Conservation (phyloP, 2,888 invertebrate species). For the Cryptops parisi region DNA sequence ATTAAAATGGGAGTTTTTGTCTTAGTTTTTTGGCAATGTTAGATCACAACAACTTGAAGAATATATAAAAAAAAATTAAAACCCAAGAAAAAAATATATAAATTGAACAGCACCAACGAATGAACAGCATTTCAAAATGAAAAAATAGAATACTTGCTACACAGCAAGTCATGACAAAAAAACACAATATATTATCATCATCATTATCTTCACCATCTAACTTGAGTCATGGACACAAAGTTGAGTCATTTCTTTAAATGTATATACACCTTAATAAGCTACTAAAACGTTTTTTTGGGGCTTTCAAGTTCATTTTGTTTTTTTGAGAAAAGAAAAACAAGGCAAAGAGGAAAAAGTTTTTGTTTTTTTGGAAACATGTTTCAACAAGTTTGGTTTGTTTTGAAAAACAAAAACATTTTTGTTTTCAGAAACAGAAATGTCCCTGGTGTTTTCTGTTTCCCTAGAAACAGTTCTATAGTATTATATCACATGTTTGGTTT, state of each 20-base stretch:
- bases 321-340: neutral
- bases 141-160: no score
- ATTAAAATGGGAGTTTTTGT: no score
- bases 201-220: no score
- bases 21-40: no score
- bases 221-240: conserved; percentile 3
- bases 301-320: neutral
- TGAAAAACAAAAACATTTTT: neutral
- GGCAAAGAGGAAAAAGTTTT: conserved; percentile 7
- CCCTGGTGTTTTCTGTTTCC: neutral
- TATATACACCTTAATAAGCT: neutral
- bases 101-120: conserved; percentile 4
- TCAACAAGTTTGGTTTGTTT: neutral
- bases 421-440: no score
- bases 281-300: neutral
- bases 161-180: no score
- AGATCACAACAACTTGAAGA: neutral
- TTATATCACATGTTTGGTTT: neutral
- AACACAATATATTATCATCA: no score
- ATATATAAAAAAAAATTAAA: neutral
- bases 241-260: neutral
- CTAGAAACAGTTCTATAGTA: neutral
- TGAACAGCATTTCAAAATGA: neutral
- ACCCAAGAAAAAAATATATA: neutral
- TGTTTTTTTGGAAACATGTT: neutral